phyloP scores from a whole-genome alignment of 2,113 vertebrate genomes.

The Urocynchramus pylzowi region DNA sequence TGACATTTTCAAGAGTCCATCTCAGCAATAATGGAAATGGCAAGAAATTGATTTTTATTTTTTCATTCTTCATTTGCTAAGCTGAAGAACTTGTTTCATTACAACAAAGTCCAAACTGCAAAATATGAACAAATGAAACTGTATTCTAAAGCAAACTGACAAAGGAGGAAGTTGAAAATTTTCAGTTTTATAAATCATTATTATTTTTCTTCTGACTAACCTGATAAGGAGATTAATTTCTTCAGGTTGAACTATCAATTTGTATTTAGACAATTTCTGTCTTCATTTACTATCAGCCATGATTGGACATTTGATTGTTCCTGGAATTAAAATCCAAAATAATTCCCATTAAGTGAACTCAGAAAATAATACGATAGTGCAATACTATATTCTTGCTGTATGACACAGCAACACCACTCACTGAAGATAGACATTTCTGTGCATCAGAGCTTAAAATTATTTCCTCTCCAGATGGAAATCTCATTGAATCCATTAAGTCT shows the following conservation, averaged over 20 bases:
- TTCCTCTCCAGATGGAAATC: not conserved
- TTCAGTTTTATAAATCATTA: not conserved
- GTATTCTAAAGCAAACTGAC: not conserved
- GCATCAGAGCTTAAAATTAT: not conserved
- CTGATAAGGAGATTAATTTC: not conserved
- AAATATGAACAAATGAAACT: not conserved
- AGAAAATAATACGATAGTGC: not conserved
- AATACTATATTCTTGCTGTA: not conserved
- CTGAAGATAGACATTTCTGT: not conserved
- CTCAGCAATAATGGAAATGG: not conserved
- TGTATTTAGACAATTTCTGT: not conserved
- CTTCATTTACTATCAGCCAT: not conserved
- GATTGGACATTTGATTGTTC: not conserved
- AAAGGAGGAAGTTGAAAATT: not conserved
- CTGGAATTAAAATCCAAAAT: not conserved
- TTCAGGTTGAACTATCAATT: not conserved
- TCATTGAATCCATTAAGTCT: not conserved
- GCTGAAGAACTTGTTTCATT: not conserved
- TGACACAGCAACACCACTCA: not conserved
- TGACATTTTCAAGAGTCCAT: not conserved
- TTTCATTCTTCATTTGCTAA: not conserved
- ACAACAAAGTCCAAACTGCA: not conserved
- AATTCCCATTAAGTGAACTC: not conserved
- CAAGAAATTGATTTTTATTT: not conserved
- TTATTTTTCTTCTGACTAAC: not conserved